These are phyloP conservation scores for Temnothorax nylanderi DNA, from an alignment of 1,140 invertebrate genomes.

Conservation along the genomic window DNA sequence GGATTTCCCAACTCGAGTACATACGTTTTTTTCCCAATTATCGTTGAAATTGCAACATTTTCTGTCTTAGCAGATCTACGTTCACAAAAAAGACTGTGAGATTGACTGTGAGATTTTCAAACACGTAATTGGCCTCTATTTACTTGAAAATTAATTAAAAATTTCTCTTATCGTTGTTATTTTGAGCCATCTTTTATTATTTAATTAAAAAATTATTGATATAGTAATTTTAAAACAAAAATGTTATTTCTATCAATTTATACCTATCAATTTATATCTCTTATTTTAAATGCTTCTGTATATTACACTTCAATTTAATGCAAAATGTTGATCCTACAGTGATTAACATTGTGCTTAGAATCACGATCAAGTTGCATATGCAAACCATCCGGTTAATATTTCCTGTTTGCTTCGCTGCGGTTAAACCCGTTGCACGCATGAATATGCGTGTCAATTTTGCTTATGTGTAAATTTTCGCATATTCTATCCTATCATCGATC, in stretches of 20 bases:
- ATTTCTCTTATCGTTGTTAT: not conserved
- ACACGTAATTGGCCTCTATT: not conserved
- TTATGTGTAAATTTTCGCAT: constrained; percentile 26
- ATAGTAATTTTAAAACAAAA: not conserved
- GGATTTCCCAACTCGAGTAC: constrained; percentile 33
- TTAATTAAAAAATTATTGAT: not conserved
- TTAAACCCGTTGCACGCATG: constrained; percentile 7
- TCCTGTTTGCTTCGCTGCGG: constrained; percentile 14
- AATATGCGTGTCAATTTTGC: constrained; percentile 23
- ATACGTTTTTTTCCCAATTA: not conserved
- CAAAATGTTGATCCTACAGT: not conserved
- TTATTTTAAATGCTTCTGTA: not conserved
- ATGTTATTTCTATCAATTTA: not conserved
- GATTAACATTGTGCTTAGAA: not conserved
- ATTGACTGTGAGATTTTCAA: not conserved
- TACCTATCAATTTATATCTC: not conserved
- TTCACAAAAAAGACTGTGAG: not conserved
- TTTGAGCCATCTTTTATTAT: not conserved
- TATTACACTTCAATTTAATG: not conserved
- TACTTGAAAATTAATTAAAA: constrained; percentile 1
- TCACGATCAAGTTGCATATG: constrained; percentile 5
- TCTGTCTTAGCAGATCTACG: too few species aligned
- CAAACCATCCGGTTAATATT: constrained; percentile 38
- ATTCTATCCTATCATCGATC: constrained; percentile 18
- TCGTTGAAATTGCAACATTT: not conserved